Base-by-base conservation (phyloP, 2,113 vertebrate genomes). In the Electrona antarctica region DNA sequence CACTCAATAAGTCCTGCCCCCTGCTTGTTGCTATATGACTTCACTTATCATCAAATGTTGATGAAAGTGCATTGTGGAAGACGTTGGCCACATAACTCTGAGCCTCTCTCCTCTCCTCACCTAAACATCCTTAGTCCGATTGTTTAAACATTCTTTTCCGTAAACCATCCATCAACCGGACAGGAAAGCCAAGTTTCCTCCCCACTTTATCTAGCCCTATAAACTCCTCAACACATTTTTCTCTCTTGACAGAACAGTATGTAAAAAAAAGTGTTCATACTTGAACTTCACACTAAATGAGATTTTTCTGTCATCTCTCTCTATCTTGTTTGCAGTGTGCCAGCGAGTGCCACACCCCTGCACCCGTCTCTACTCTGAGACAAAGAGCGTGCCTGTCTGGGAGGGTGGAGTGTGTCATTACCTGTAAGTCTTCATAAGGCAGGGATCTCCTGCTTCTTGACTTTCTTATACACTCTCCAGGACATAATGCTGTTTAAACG, bases 301-400 rank as follows among this genome's bases (percentile, higher is more conserved):
- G 33, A 41, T 8, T 73, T 61, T 69, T 54, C 50, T 79, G 68
- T 82, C 52, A 52, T 7, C 1, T 3, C 21, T 81, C n/a, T 82
- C 45, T 51, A 8, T 64, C 60, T 51, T 78, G 75, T 89, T 60
- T 75, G 73, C 91, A 97, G 97, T 85, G 73, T 98, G 97, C 87
- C 95, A 94, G 82, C 95, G 95, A 89, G 90, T 94, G 81, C 93
- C 95, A 5, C 95, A 93, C 73, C 93, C 94, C 29, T 98, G 97
- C 78, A 98, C 97, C 0, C 93, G 95, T 61, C 94, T 98, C 59
- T 96, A 95, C 88, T 97, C 95, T 0, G 97, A 98, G 88, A 96
- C 95, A 14, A 96, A 95, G 92, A 95, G 95, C 6, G 90, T 96
- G 76, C 97, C 96, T 0, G 91, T 97, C 76, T 97, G 97, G 97